Conservation (phyloP, 2,113 vertebrate genomes). For the Cromileptes altivelis region DNA sequence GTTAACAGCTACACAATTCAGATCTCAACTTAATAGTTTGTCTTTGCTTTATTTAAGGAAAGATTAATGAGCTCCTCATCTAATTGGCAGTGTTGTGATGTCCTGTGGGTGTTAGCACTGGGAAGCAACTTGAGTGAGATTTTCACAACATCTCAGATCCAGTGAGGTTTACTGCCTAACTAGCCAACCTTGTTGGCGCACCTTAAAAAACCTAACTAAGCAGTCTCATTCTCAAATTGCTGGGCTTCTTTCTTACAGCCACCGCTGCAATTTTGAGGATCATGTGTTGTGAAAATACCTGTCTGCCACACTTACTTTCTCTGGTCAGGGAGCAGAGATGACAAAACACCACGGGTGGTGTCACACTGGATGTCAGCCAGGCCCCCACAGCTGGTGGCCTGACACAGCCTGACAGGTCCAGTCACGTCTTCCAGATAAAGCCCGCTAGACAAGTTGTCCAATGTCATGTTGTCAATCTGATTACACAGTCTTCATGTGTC, state of each 20-base stretch:
- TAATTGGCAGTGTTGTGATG: not conserved
- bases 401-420: constrained; percentile 81
- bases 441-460: constrained; percentile 78
- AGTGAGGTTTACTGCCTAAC: not conserved
- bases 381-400: constrained; percentile 77
- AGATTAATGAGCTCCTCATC: constrained; percentile 18
- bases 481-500: constrained; percentile 69
- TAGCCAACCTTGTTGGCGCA: not conserved
- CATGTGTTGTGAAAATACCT: constrained; percentile 77
- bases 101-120: constrained; percentile 1
- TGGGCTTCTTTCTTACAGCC: constrained; percentile 23
- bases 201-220: not conserved
- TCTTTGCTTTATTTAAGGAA: constrained; percentile 22
- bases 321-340: constrained; percentile 65
- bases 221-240: constrained; percentile 36
- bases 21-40: not conserved
- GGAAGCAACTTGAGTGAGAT: constrained; percentile 9
- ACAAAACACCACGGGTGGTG: constrained; percentile 83
- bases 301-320: constrained; percentile 69
- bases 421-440: constrained; percentile 75
- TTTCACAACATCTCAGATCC: constrained; percentile 13
- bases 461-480: constrained; percentile 83
- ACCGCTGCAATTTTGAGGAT: constrained; percentile 60
- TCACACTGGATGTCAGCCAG: constrained; percentile 78
- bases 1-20: constrained; percentile 32